Base-by-base conservation (phyloP, 2,888 invertebrate species). In the Tetheella fluctuosa region DNA sequence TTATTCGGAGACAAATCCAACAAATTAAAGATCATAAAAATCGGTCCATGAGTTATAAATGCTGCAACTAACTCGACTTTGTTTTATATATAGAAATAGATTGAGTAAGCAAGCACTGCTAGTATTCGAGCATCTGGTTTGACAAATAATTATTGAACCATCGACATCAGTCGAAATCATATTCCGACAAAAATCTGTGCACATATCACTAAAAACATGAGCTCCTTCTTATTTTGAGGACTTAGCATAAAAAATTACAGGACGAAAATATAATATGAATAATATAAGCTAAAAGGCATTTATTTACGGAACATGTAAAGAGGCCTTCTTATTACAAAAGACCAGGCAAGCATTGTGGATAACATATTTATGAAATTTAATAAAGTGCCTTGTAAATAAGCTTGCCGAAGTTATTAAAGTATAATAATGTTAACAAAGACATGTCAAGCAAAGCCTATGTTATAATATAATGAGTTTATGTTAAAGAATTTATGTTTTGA, bases 381-480 rank as follows among this genome's bases (percentile, higher is more conserved):
- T 55, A 23, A 55, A 17, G 17, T 34, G 17, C 55, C 23, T 13
- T 28, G 30, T 17, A 54, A 15, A 54, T 17, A 54, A 10, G 5
- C 10, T 17, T 0, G 10, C 5, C 8, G 30, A 48, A 23, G 34
- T 55, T 34, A 34, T 55, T 34, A 37, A 55, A 55, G 34, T 23
- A 15, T 55, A 55, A 55, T 55, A 55, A 30, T 37, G 28, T 55
- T 20, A 55, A 10, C 34, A 13, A 23, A 55, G 54, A 30, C 55
- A 55, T 30, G n/a, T 0, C 5, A 34, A 20, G 12, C 17, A n/a
- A 2, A 15, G 12, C 20, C 30, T 17, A 8, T 12, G n/a, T 28
- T 37, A 3, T 55, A 30, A 30, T 39, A 7, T 48, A 48, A 34
- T 34, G 34, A 34, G 34, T 34, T 34, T 34, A 13, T 34, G 13